phyloP scores from a whole-genome alignment of 2,888 invertebrate species.

The Schizaphis graminum region DNA sequence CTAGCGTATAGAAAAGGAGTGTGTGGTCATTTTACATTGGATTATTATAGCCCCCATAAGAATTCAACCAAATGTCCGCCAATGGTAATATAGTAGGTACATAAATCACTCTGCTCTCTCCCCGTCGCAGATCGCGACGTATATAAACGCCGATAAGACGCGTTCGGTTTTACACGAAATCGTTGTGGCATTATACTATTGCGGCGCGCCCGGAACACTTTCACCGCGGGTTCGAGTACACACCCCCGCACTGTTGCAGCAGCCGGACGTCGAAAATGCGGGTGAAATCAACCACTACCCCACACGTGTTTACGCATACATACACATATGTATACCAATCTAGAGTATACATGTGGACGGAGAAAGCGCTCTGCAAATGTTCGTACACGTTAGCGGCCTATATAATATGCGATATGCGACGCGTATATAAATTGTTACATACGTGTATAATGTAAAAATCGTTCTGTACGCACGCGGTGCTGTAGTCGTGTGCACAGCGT shows the following conservation, averaged over 20 bases:
- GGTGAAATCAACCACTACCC: constrained; percentile 31
- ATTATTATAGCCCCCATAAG: no score
- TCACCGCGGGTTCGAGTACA: neutral
- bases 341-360: neutral
- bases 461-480: neutral
- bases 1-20: no score
- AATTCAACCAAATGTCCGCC: no score
- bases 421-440: neutral
- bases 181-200: neutral
- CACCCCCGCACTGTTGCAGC: neutral
- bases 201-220: constrained; percentile 30
- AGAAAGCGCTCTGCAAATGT: constrained; percentile 38
- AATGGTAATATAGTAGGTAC: neutral
- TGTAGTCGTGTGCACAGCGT: constrained; percentile 32
- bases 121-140: neutral
- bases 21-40: no score
- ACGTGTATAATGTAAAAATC: neutral
- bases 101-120: neutral
- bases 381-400: neutral
- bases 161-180: neutral
- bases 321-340: no score
- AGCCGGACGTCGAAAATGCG: neutral
- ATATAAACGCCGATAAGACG: neutral
- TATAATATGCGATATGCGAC: no score
- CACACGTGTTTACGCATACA: neutral